Base-by-base conservation (phyloP, 2,797 vertebrate genomes). In the Cyprinella venusta region DNA sequence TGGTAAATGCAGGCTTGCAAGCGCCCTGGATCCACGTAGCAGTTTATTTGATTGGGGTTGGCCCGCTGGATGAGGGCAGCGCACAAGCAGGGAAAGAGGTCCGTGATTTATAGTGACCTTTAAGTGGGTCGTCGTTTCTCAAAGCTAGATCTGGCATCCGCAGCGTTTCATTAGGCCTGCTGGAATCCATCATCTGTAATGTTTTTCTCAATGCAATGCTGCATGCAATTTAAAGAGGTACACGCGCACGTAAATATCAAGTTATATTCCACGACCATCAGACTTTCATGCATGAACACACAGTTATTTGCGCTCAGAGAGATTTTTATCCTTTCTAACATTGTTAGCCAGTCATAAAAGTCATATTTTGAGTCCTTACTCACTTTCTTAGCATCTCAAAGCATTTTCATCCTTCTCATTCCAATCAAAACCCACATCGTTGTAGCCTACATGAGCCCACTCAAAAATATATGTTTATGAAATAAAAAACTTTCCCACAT, bases 91-190 rank as follows among this genome's bases (percentile, higher is more conserved):
- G 75, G 68, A 86, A 86, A 33, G 82, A 86, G 84, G 76, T 86
- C 84, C 26, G 69, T 92, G 92, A 94, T 94, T 93, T 92, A 92
- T 92, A 74, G 86, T 88, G 90, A 93, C 91, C 92, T 95, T 94
- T 93, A 91, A 85, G 86, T 78, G 24, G 89, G 85, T 88, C 84
- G 59, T 86, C 77, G 81, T 90, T 91, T 88, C 88, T 90, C 91
- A 88, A 87, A 82, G 54, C 83, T 83, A 87, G 81, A 84, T 68
- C 82, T 52, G 81, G 82, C 89, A 89, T 89, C 88, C 84, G 86
- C 87, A 85, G 90, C 89, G 86, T 93, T 92, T 93, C 92, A 93
- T 92, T 90, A 92, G 85, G 76, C 88, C 8, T 80, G 21, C 85
- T 86, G 85, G 90, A 88, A 93, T 93, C 91, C 86, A 89, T 93